These are phyloP conservation scores for Gnathonemus longibarbis DNA, from an alignment of 2,113 vertebrate genomes.

Conservation along the genomic window DNA sequence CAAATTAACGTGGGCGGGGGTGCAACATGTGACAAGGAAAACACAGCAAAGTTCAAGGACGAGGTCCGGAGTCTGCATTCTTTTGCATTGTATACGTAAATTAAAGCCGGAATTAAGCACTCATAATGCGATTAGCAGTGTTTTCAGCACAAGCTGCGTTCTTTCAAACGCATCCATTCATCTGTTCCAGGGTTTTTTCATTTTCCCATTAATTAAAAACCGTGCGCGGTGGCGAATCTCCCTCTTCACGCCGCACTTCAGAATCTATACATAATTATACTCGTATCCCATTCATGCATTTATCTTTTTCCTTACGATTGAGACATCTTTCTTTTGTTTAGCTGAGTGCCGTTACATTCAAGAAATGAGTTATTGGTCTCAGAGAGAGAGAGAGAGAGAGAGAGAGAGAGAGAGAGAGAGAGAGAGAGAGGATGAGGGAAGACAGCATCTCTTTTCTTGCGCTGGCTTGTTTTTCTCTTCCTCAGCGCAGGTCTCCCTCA, in stretches of 20 bases:
- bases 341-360: background rate
- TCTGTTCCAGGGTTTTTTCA: background rate
- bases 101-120: background rate
- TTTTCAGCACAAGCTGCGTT: background rate
- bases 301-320: background rate
- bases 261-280: slow-evolving; percentile 1
- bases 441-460: background rate
- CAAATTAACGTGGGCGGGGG: background rate
- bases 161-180: background rate
- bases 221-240: background rate
- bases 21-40: background rate
- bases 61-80: background rate
- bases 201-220: background rate
- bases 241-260: background rate
- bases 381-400: no score
- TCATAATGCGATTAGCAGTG: background rate
- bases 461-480: background rate
- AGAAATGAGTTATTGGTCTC: background rate
- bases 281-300: background rate
- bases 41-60: background rate
- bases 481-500: background rate
- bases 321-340: background rate
- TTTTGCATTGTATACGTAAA: background rate
- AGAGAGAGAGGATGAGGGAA: background rate
- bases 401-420: background rate